A percentile compares a stretch with the other conserved stretches of the same genome.
Conservation (phyloP, 2,888 invertebrate genomes). For the Trissolcus japonicus region DNA sequence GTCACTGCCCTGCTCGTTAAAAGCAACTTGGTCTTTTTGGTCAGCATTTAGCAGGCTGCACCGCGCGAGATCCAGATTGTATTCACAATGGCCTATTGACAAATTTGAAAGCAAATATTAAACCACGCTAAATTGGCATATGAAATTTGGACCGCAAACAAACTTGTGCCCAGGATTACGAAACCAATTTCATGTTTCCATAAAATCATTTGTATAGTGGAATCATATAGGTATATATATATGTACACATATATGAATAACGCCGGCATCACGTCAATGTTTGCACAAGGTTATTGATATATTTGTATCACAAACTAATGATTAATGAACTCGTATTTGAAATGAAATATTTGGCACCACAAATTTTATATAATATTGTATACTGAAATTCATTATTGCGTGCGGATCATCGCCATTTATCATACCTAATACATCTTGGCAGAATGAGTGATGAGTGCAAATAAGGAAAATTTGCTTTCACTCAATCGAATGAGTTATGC, state of each 20-base stretch:
- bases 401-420: too few relatives aligned
- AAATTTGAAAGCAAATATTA: slow-evolving; percentile 56
- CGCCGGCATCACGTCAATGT: slow-evolving; percentile 15
- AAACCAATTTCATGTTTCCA: slow-evolving; percentile 42
- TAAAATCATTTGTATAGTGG: slow-evolving; percentile 20
- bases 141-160: slow-evolving; percentile 47
- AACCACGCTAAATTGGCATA: slow-evolving; percentile 45
- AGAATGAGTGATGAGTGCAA: too few relatives aligned
- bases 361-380: too few relatives aligned
- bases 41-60: slow-evolving; percentile 55
- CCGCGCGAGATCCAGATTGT: too few relatives aligned
- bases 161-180: slow-evolving; percentile 13
- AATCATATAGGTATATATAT: too few relatives aligned
- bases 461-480: too few relatives aligned
- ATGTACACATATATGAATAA: too few relatives aligned
- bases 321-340: slow-evolving; percentile 6
- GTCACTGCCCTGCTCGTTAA: slow-evolving; percentile 59
- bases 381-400: too few relatives aligned
- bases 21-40: slow-evolving; percentile 50
- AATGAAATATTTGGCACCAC: too few relatives aligned
- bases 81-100: slow-evolving; percentile 36
- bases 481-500: too few relatives aligned
- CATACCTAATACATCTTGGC: too few relatives aligned
- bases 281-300: slow-evolving; percentile 9
- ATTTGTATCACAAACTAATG: slow-evolving; percentile 8